Percentiles rank a stretch among this genome's conserved stretches.
phyloP scores from a whole-genome alignment of 2,888 invertebrate species.

The Eutolmus rufibarbis region DNA sequence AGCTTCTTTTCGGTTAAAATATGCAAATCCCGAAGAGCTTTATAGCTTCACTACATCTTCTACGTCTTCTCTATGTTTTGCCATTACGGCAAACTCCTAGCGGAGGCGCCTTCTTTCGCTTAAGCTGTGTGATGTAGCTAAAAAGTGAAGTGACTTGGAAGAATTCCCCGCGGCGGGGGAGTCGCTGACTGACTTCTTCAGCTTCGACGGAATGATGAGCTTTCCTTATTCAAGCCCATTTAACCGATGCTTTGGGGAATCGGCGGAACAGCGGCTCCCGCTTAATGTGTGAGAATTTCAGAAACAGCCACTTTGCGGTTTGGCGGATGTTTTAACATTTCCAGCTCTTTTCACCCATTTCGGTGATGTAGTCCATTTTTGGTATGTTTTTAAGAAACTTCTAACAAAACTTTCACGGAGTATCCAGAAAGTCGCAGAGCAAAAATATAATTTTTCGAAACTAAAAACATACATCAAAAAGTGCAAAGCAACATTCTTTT shows the following conservation, averaged over 20 bases:
- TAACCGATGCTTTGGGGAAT: not conserved
- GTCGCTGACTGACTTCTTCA: not conserved
- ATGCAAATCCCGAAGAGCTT: constrained; percentile 35
- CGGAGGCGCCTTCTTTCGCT: not conserved
- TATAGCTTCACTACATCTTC: constrained; percentile 30
- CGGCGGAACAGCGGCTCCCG: not conserved
- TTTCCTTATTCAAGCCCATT: not conserved
- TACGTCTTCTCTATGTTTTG: constrained; percentile 4
- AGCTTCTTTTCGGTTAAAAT: constrained; percentile 36
- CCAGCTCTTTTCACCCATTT: not conserved
- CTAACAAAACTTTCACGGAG: too few species aligned
- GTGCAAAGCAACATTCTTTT: too few species aligned
- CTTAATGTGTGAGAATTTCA: not conserved
- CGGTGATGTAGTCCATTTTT: not conserved
- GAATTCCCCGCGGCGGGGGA: not conserved
- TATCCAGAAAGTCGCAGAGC: too few species aligned
- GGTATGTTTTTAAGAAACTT: not conserved
- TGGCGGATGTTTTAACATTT: not conserved
- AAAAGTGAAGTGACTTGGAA: not conserved
- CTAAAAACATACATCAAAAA: too few species aligned
- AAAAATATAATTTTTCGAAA: too few species aligned
- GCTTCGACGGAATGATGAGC: not conserved
- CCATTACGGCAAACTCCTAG: not conserved
- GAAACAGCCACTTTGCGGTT: not conserved
- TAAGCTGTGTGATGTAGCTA: constrained; percentile 14